Evolutionary conservation across 2,888 invertebrate species (phyloP), one percentile per base, ranked within the genome.

Genomic region (Caenorhabditis sp.): DNA sequence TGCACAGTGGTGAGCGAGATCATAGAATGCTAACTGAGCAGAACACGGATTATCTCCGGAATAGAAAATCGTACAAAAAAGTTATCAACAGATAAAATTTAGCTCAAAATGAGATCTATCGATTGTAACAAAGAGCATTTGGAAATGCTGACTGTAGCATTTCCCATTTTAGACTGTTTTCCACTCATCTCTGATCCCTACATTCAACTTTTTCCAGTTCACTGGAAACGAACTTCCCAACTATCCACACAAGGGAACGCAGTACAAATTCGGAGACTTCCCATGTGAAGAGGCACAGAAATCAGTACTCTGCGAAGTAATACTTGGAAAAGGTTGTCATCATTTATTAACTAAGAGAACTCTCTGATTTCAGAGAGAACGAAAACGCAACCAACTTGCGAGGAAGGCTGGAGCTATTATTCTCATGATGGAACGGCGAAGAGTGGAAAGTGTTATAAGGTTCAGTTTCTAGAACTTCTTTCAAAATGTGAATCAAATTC

Each of bases 261-360:
- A 81, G 41, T 75, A 81, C 70, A 81, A 81, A 44, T 81, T 81
- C 35, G 81, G 81, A 49, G 81, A 81, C 47, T 74, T 69, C 47
- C 75, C 74, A 28, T 81, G 81, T 38, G 74, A 74, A 56, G 64
- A 75, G 54, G 19, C 35, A 16, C 81, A 81, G 61, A 70, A 63
- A 38, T 68, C 75, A 16, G 81, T 75, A 16, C 58, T 81, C 5
- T 81, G 81, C 35, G 81, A 81, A 47, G 74, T 80, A 16, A 44
- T 51, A 8, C 63, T 80, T 22, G 80, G 80, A 59, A 77, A 77
- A 35, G 73, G 63, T n/a, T n/a, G n/a, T n/a, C n/a, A n/a, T n/a
- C n/a, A n/a, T n/a, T n/a, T n/a, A n/a, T n/a, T n/a, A 7, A 2
- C n/a, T 47, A 5, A 47, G n/a, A 10, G 31, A 35, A 35, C n/a